These are phyloP conservation scores for Melanaphis sacchari DNA, from an alignment of 1,140 invertebrate genomes.

Conservation along the genomic window DNA sequence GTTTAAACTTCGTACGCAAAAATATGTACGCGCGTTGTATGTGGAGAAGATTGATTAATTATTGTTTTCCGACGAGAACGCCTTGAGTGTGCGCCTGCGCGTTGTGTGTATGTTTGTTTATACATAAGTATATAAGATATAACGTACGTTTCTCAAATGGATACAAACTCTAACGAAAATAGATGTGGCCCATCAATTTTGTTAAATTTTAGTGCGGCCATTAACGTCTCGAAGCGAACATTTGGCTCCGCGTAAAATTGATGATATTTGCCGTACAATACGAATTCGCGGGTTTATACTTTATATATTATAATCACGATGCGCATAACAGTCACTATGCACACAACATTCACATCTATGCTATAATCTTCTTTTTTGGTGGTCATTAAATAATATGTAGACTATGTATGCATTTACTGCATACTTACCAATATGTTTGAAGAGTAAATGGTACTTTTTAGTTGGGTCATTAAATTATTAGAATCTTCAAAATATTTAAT, in stretches of 20 bases:
- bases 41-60: slow-evolving; percentile 37
- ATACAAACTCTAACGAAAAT: slow-evolving; percentile 43
- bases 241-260: slow-evolving; percentile 31
- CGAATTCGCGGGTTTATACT: not conserved
- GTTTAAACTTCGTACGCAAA: not conserved
- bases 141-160: slow-evolving; percentile 16
- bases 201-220: slow-evolving; percentile 44
- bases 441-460: too few species aligned
- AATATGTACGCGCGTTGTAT: not conserved
- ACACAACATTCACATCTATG: not conserved
- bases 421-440: too few species aligned
- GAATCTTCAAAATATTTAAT: too few species aligned
- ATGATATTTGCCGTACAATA: slow-evolving; percentile 26
- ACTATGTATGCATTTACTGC: too few species aligned
- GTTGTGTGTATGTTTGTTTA: not conserved
- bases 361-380: too few species aligned
- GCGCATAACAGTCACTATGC: not conserved
- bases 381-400: too few species aligned
- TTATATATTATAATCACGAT: not conserved
- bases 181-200: slow-evolving; percentile 42
- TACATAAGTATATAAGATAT: not conserved
- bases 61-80: not conserved
- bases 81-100: too few species aligned
- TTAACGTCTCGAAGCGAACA: slow-evolving; percentile 14
- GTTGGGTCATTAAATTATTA: too few species aligned